Evolutionary conservation across 2,113 vertebrate species (phyloP), one percentile per base, ranked within the genome.

Genomic region (Eretmochelys imbricata): DNA sequence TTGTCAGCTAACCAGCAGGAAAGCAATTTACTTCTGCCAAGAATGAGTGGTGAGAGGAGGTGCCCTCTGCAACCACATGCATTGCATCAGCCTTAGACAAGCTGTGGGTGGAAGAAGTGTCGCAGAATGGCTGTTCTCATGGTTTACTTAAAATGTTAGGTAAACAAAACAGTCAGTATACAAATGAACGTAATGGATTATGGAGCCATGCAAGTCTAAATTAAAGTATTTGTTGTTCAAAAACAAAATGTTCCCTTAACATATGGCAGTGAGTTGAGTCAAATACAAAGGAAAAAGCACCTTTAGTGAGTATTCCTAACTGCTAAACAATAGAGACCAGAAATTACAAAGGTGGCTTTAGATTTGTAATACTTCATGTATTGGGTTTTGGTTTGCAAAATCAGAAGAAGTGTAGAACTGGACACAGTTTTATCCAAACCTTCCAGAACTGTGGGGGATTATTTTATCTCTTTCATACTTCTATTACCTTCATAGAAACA

Each of bases 111-210:
- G 46, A 4, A 85, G 29, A 82, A 88, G 25, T 55, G 17, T 13
- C 62, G 10, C 78, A 97, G 87, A 91, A 89, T 16, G 3, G 2
- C 86, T 65, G 22, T 76, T 89, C 93, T 84, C 17, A 62, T 62
- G n/a, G 8, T 93, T 95, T 90, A 86, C 78, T 85, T 69, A 76
- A 93, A 90, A 89, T 80, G 12, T n/a, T 85, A 31, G 19, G 6
- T 49, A 76, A 91, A 72, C 3, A 86, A 62, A 80, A 1, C 29
- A n/a, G 14, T 25, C 82, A 22, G 51, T 80, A 31, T 51, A 80
- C 31, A 62, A 10, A 72, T 31, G 82, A 89, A 86, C 87, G 13
- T 38, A 85, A 55, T 4, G 49, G 3, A 46, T 57, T 22, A 46
- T 19, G 27, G 29, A 89, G 12, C 29, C 8, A 10, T 55, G 72